phyloP scores from a whole-genome alignment of 2,797 vertebrate genomes.

The Pelobates cultripes region DNA sequence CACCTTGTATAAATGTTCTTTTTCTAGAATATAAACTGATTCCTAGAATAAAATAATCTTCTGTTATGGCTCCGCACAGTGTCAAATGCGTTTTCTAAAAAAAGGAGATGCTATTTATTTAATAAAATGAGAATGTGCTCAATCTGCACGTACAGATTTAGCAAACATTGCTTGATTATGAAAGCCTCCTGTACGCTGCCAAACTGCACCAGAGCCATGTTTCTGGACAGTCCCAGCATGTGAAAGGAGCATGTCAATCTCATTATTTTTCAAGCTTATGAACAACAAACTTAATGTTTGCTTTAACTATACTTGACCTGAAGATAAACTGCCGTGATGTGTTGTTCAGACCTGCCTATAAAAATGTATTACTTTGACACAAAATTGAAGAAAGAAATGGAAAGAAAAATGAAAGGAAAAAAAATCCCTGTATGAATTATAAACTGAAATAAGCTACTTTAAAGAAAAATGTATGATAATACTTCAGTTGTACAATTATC shows the following conservation, averaged over 20 bases:
- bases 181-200: not conserved
- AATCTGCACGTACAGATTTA: not conserved
- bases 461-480: too few relatives aligned
- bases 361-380: not conserved
- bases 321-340: not conserved
- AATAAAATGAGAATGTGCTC: not conserved
- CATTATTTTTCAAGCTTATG: not conserved
- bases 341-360: not conserved
- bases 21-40: not conserved
- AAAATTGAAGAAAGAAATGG: not conserved
- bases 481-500: not conserved
- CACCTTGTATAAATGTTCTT: too few relatives aligned
- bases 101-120: not conserved
- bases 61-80: not conserved
- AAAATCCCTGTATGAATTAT: too few relatives aligned
- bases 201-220: not conserved
- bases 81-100: not conserved
- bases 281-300: constrained; percentile 7
- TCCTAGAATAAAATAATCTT: not conserved
- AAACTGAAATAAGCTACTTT: too few relatives aligned
- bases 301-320: not conserved
- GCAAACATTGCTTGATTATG: constrained; percentile 3
- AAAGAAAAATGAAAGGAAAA: not conserved
- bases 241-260: not conserved
- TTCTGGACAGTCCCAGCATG: not conserved